Evolutionary conservation across 2,113 vertebrate species (phyloP).

Genomic region (Oostethus manadensis): DNA sequence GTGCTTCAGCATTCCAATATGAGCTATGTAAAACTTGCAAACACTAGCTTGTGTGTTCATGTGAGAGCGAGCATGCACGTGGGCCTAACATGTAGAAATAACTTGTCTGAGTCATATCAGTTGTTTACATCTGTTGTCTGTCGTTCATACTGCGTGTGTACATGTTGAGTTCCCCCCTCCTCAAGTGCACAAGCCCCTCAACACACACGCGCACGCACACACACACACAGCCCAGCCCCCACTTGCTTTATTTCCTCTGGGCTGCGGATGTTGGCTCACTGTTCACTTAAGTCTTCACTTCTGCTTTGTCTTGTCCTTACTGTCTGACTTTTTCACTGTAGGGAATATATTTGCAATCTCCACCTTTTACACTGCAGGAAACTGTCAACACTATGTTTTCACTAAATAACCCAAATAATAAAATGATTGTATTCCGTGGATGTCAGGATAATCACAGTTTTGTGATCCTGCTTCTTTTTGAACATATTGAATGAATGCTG

Average conservation of each 20-base stretch:
- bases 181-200: too few relatives aligned
- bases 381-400: too few relatives aligned
- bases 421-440: too few relatives aligned
- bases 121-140: constrained; percentile 51
- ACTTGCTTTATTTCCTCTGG: constrained; percentile 40
- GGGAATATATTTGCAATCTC: neutral
- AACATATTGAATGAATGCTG: too few relatives aligned
- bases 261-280: constrained; percentile 59
- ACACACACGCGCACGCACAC: constrained; percentile 1
- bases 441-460: neutral
- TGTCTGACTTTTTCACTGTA: neutral
- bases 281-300: constrained; percentile 42
- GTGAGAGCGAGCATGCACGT: neutral
- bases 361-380: neutral
- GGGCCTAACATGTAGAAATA: constrained; percentile 17
- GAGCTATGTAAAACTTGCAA: neutral
- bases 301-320: constrained; percentile 38
- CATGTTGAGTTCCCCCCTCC: neutral
- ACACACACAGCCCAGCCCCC: neutral
- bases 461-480: neutral
- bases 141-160: constrained; percentile 21
- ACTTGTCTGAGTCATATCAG: neutral
- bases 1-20: too few relatives aligned
- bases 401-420: too few relatives aligned
- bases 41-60: neutral